Evolutionary conservation across 2,797 vertebrate species (phyloP).

Genomic region (Ctenosaura bakeri): DNA sequence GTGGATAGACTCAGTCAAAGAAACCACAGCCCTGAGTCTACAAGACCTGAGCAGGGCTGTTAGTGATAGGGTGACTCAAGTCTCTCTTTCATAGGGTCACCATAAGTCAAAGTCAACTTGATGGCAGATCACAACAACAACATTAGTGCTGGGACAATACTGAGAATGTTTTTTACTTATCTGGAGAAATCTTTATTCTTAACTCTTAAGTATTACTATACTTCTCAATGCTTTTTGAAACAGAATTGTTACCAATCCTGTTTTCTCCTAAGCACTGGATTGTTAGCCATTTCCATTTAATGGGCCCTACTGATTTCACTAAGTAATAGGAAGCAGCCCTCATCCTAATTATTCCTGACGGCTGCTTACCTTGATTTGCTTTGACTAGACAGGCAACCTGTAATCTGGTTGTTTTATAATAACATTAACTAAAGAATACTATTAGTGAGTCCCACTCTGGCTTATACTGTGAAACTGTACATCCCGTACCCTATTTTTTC

Average conservation of each 20-base stretch:
- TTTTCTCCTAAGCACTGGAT: not conserved
- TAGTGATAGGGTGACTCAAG: too few species aligned
- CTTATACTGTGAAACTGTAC: not conserved
- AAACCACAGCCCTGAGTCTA: too few species aligned
- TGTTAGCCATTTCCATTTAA: conserved; percentile 12
- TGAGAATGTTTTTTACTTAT: not conserved
- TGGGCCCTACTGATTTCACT: not conserved
- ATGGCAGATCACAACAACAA: too few species aligned
- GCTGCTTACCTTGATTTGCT: not conserved
- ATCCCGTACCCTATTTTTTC: too few species aligned
- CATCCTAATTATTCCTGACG: conserved; percentile 19
- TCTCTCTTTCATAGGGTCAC: too few species aligned
- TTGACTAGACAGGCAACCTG: not conserved
- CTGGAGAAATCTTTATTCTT: not conserved
- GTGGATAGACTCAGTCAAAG: too few species aligned
- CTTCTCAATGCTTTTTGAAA: not conserved
- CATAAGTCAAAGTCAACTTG: too few species aligned
- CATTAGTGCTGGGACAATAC: not conserved
- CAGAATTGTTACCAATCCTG: not conserved
- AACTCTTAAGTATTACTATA: not conserved
- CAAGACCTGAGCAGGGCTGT: too few species aligned
- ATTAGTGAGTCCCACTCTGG: not conserved
- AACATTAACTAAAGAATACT: conserved; percentile 2
- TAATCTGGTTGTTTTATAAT: not conserved
- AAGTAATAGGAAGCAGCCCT: not conserved